A percentile compares a stretch with the other conserved stretches of the same genome.
Conservation (phyloP, 2,888 invertebrate genomes). For the Idaea dimidiata region DNA sequence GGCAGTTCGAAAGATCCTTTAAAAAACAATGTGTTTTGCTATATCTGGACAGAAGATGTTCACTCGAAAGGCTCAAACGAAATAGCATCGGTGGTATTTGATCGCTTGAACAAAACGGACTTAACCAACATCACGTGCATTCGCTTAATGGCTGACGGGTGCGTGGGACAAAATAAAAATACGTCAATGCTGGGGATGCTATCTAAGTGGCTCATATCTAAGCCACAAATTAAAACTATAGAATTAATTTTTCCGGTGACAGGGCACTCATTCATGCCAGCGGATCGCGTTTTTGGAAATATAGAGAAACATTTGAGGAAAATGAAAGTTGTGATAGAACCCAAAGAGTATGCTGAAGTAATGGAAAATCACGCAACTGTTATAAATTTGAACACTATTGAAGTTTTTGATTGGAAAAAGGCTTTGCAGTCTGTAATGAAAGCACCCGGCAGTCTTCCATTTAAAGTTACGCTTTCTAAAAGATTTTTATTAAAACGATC, state of each 20-base stretch:
- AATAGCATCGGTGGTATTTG: slow-evolving; percentile 17
- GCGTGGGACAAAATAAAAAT: slow-evolving; percentile 27
- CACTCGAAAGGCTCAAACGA: slow-evolving; percentile 26
- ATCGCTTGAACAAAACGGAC: slow-evolving; percentile 13
- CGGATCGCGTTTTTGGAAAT: slow-evolving; percentile 21
- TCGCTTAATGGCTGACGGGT: slow-evolving; percentile 24
- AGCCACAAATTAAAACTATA: slow-evolving; percentile 16
- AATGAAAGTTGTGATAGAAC: slow-evolving; percentile 2
- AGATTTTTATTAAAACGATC: slow-evolving; percentile 5
- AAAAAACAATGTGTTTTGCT: slow-evolving; percentile 31
- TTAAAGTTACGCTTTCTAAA: slow-evolving; percentile 3
- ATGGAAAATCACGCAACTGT: slow-evolving; percentile 2
- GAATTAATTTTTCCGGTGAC: slow-evolving; percentile 27
- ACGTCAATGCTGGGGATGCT: slow-evolving; percentile 15
- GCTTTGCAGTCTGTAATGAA: not conserved
- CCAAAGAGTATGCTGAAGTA: slow-evolving; percentile 5
- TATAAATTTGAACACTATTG: slow-evolving; percentile 3
- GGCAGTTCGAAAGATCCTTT: slow-evolving; percentile 22
- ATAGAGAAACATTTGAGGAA: slow-evolving; percentile 23
- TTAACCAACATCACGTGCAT: slow-evolving; percentile 15
- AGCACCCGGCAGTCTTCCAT: not conserved
- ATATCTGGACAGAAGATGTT: slow-evolving; percentile 32
- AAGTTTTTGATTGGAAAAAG: slow-evolving; percentile 2
- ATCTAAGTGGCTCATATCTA: slow-evolving; percentile 13
- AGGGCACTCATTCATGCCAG: slow-evolving; percentile 26